Conservation (phyloP, 1,140 invertebrate species). For the Coenobita brevimanus region DNA sequence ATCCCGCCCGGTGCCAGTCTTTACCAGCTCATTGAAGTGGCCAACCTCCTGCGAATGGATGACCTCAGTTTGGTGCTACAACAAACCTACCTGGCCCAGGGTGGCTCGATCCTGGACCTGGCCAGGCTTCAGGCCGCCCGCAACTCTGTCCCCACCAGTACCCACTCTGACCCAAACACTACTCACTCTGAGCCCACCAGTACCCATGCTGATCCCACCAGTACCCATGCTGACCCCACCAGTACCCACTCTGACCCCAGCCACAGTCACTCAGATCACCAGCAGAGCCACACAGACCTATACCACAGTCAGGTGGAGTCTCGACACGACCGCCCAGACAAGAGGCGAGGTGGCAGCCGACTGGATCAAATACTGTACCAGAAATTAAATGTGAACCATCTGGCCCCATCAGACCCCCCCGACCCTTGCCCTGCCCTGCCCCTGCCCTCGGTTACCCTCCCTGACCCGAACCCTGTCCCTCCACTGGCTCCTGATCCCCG, state of each 20-base stretch:
- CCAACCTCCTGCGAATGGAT: conserved; percentile 48
- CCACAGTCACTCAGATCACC: too few species aligned
- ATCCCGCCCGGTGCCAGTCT: conserved; percentile 43
- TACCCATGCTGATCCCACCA: not conserved
- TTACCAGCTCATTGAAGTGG: conserved; percentile 33
- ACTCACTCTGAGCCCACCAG: not conserved
- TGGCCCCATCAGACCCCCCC: conserved; percentile 47
- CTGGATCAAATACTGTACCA: conserved; percentile 55
- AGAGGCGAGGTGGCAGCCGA: conserved; percentile 40
- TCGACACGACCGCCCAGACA: conserved; percentile 19
- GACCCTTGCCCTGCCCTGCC: conserved; percentile 35
- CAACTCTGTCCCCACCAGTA: not conserved
- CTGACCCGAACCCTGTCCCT: conserved; percentile 22
- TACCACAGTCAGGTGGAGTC: not conserved
- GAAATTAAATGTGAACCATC: conserved; percentile 55
- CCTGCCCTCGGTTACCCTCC: conserved; percentile 14
- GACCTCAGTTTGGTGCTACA: conserved; percentile 48
- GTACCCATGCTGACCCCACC: not conserved
- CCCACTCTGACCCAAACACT: too few species aligned
- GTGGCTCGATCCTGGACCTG: conserved; percentile 41
- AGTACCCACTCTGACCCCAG: too few species aligned
- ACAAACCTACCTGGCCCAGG: conserved; percentile 52
- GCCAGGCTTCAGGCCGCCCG: not conserved
- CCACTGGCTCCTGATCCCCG: conserved; percentile 29
- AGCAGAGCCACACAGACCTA: too few species aligned